Conservation (phyloP, 2,797 vertebrate genomes). For the Chloroceryle amazona region DNA sequence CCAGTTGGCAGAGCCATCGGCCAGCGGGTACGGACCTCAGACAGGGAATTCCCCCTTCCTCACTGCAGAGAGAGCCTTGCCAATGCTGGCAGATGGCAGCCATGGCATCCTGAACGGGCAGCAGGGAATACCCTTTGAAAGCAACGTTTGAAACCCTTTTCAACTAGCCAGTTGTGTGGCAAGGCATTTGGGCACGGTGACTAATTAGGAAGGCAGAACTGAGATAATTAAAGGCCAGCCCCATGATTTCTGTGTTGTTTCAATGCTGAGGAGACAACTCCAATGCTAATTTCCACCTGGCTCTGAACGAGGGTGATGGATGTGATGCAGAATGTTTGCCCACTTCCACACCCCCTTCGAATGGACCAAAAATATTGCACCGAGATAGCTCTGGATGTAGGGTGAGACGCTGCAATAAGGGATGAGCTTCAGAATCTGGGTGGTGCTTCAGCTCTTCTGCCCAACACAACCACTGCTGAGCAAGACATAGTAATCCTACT, state of each 20-base stretch:
- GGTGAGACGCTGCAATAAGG: background rate
- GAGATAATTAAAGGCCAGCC: background rate
- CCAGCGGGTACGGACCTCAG: fast-evolving
- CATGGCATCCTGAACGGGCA: background rate
- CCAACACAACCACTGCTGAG: background rate
- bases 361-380: background rate
- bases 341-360: fast-evolving
- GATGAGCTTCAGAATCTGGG: background rate
- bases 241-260: background rate
- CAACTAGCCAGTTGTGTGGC: background rate
- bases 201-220: background rate
- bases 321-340: background rate
- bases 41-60: conserved; percentile 9
- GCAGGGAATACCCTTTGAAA: background rate
- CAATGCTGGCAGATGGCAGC: conserved; percentile 5
- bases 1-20: background rate
- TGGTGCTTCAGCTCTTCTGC: background rate
- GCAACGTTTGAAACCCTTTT: background rate
- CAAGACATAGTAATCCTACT: fast-evolving
- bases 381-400: background rate
- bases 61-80: background rate
- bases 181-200: background rate
- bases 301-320: background rate
- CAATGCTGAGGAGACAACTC: background rate
- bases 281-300: background rate